Evolutionary conservation across 2,113 vertebrate species (phyloP).

Genomic region (Psephotus haematonotus): DNA sequence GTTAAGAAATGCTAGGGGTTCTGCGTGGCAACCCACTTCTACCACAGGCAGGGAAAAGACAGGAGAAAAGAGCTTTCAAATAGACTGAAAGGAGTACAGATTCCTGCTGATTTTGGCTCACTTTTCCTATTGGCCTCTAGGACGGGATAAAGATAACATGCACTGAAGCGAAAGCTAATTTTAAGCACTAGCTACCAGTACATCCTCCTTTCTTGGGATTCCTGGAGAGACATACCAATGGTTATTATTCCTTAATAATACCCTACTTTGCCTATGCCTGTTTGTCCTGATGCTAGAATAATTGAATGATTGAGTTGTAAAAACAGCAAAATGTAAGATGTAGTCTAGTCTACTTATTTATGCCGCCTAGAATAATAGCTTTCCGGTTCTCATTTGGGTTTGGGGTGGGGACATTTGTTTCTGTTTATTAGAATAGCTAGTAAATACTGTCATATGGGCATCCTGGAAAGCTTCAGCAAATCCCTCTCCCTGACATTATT

Average conservation of each 20-base stretch:
- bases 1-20: background rate
- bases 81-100: background rate
- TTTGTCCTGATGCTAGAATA: background rate
- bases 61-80: background rate
- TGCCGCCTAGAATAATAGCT: background rate
- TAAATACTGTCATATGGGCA: background rate
- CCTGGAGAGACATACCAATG: background rate
- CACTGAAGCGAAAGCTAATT: background rate
- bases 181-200: background rate
- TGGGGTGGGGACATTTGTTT: rapidly evolving
- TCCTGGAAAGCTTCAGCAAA: background rate
- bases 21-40: background rate
- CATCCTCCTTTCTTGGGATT: background rate
- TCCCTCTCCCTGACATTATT: background rate
- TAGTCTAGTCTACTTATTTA: background rate
- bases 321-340: background rate
- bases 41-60: background rate
- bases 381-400: background rate
- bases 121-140: background rate
- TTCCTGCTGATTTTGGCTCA: background rate
- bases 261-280: background rate
- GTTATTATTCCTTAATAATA: background rate
- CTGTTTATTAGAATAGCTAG: background rate
- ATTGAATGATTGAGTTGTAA: background rate
- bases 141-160: background rate